Conservation (phyloP, 2,797 vertebrate genomes). For the Cuniculus paca region DNA sequence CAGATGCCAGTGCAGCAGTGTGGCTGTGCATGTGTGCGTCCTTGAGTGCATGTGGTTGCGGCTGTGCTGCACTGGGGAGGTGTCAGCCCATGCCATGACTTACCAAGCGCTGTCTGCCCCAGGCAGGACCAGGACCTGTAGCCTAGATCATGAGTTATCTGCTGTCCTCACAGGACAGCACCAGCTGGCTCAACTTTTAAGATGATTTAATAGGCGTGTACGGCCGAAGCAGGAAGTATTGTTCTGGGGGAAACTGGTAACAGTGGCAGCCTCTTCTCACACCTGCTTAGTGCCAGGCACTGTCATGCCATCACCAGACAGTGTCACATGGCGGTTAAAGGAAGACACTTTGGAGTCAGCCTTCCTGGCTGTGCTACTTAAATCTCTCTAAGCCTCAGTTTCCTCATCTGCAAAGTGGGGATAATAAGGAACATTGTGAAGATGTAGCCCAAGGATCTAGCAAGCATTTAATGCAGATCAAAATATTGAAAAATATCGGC, state of each 20-base stretch:
- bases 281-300: neutral
- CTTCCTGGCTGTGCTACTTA: neutral
- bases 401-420: neutral
- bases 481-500: neutral
- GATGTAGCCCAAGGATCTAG: neutral
- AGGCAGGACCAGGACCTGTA: neutral
- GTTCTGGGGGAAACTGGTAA: neutral
- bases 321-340: neutral
- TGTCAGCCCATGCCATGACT: neutral
- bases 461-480: neutral
- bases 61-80: neutral
- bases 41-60: neutral
- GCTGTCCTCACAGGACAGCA: rapidly evolving
- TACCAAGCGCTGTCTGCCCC: rapidly evolving
- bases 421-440: neutral
- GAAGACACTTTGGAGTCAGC: neutral
- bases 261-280: neutral
- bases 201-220: neutral
- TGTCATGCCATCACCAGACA: rapidly evolving
- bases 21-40: neutral
- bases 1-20: neutral
- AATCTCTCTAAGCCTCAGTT: neutral
- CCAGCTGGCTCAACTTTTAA: neutral
- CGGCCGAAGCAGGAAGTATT: neutral
- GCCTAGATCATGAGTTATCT: no score